phyloP scores from a whole-genome alignment of 2,888 invertebrate genomes.

The Volucella bombylans region DNA sequence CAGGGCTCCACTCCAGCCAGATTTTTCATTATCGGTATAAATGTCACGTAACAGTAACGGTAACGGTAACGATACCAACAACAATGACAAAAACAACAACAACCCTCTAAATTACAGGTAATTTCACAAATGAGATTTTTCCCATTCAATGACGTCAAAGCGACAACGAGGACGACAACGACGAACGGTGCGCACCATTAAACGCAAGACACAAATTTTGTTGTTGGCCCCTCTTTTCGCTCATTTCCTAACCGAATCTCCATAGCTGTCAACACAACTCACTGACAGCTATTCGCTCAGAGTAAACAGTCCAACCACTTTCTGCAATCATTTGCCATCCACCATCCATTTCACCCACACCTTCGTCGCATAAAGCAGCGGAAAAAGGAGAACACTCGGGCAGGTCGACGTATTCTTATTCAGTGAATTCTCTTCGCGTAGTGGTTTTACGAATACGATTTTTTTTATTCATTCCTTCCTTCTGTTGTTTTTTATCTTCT shows the following conservation, averaged over 20 bases:
- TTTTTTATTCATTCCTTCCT: constrained; percentile 10
- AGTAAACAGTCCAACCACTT: constrained; percentile 51
- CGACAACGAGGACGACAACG: neutral
- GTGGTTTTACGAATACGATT: constrained; percentile 40
- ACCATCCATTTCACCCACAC: constrained; percentile 35
- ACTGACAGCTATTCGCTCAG: constrained; percentile 62
- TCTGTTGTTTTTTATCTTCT: neutral
- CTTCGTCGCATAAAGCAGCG: constrained; percentile 17
- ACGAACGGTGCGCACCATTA: constrained; percentile 49
- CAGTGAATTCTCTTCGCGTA: constrained; percentile 53
- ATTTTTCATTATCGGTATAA: constrained; percentile 16
- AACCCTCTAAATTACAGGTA: constrained; percentile 30
- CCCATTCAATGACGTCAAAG: constrained; percentile 70
- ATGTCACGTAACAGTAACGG: neutral
- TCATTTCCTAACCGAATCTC: constrained; percentile 25
- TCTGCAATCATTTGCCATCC: neutral
- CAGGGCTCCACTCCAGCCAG: neutral
- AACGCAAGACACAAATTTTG: neutral
- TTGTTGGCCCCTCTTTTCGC: constrained; percentile 46
- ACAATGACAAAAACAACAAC: neutral
- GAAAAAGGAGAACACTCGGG: constrained; percentile 5
- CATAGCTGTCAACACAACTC: neutral
- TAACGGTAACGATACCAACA: neutral
- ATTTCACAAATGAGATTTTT: constrained; percentile 46
- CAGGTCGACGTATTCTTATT: constrained; percentile 33